Evolutionary conservation across 2,113 vertebrate genomes (phyloP), one percentile per base, ranked within the genome.

Genomic region (Dermatemys mawii): DNA sequence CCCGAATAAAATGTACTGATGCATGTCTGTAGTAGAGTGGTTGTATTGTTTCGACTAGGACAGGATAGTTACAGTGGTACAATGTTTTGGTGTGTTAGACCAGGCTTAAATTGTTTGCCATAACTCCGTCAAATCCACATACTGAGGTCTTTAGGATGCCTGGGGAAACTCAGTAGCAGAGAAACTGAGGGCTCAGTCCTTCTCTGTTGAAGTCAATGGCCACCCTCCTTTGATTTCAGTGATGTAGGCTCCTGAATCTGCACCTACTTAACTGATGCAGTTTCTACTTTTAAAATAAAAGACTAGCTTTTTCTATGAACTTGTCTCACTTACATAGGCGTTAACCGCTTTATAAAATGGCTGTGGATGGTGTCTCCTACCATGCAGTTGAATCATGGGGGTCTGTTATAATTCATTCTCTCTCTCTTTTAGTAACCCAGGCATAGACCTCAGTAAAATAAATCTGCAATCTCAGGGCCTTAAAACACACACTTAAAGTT

Each of bases 1-100:
- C n/a, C 1, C 41, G 55, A 78, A 44, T 54, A 1, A 63, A 67
- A 35, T 48, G 13, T 0, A 0, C 2, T 0, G 5, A 60, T n/a
- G 0, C 81, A 13, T 1, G 5, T 55, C 29, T 60, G 48, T 35
- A 82, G 35, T 54, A 86, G 85, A 29, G 60, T 35, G 54, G 13
- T 76, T 35, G 55, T 16, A 9, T 10, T 0, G 1, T 14, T 5
- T 26, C 35, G 38, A 2, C 8, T 26, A 75, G 63, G 2, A 1
- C 6, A 87, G 73, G 78, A 8, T 57, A 35, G 48, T 8, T 22
- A 55, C 60, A 57, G 44, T 81, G 1, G 32, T 13, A 84, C 35
- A 78, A 53, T 9, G 75, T 60, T 76, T 67, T 19, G 8, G 82
- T 67, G 60, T 29, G 50, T 32, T 88, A 4, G 0, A 14, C 78